These are phyloP conservation scores for Eurytoma californica DNA, from an alignment of 2,888 invertebrate species.

Conservation along the genomic window DNA sequence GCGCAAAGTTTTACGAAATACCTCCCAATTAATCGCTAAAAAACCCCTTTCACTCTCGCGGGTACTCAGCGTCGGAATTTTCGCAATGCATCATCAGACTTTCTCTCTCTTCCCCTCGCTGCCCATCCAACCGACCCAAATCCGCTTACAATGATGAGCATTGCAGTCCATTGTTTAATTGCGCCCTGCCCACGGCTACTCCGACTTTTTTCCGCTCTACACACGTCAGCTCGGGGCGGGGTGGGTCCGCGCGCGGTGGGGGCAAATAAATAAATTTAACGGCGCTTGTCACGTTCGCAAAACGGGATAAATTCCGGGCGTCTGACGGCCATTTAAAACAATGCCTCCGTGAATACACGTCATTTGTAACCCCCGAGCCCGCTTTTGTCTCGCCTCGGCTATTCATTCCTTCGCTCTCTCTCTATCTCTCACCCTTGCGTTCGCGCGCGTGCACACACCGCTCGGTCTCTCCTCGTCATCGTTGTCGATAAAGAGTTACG, in stretches of 20 bases:
- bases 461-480: neutral
- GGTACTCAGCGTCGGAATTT: slow-evolving; percentile 24
- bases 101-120: neutral
- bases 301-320: slow-evolving; percentile 73
- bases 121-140: slow-evolving; percentile 30
- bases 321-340: slow-evolving; percentile 75
- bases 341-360: slow-evolving; percentile 64
- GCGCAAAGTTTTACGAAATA: slow-evolving; percentile 17
- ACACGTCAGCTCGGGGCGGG: neutral
- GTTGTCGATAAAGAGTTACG: neutral
- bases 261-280: slow-evolving; percentile 72
- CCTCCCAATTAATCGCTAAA: slow-evolving; percentile 35
- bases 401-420: slow-evolving; percentile 65
- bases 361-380: slow-evolving; percentile 49
- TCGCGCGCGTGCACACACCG: neutral
- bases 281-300: slow-evolving; percentile 72
- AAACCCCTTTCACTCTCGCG: neutral
- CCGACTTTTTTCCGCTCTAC: slow-evolving; percentile 1
- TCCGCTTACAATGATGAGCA: slow-evolving; percentile 50
- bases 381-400: slow-evolving; percentile 73
- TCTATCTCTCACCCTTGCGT: slow-evolving; percentile 36
- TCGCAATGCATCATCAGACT: slow-evolving; percentile 43
- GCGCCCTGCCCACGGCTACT: slow-evolving; percentile 5
- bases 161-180: slow-evolving; percentile 51
- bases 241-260: slow-evolving; percentile 47